Base-by-base conservation (phyloP, 2,797 vertebrate genomes). In the Thunnus albacares region DNA sequence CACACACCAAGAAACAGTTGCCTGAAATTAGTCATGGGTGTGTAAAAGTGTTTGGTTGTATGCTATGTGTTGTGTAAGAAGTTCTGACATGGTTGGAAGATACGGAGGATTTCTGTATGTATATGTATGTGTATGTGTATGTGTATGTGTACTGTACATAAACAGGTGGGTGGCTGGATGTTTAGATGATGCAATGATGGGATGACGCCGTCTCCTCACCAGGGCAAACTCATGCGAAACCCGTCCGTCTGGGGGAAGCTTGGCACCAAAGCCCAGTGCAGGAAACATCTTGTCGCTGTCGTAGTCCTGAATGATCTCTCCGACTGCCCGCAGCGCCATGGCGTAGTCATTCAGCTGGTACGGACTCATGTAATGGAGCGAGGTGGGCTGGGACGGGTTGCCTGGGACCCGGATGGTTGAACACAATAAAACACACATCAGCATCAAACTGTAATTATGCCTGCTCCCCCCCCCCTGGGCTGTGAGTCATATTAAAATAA, bases 251-350 rank as follows among this genome's bases (percentile, higher is more conserved):
- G 98, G 98, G 63, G 98, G 98, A 77, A 99, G 96, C 84, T 98
- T 97, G 89, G 98, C 98, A 57, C 98, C 98, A 80, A 99, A 99
- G 47, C 98, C 98, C 64, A 99, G 95, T 5, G 98, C 98, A 18
- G 98, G 98, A 91, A 99, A 99, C 97, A 99, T 96, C 96, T 99
- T 99, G 90, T 99, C 98, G 43, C 97, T 99, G 93, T 99, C 98
- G 24, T 99, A 99, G 93, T 99, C 98, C 95, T 99, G 98, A 92
- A 99, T 98, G 74, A 99, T 99, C 94, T 99, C 98, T 6, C 98
- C 98, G 9, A 99, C 96, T 1, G 98, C 98, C 81, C 96, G 96
- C 90, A 99, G 92, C 0, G 98, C 98, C 98, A 99, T 97, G 51
- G 97, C 98, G 49, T 99, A 99, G 74, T 98, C 97, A 15, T 99